These are phyloP conservation scores for Biston betularia DNA, from an alignment of 2,888 invertebrate genomes.

Conservation along the genomic window DNA sequence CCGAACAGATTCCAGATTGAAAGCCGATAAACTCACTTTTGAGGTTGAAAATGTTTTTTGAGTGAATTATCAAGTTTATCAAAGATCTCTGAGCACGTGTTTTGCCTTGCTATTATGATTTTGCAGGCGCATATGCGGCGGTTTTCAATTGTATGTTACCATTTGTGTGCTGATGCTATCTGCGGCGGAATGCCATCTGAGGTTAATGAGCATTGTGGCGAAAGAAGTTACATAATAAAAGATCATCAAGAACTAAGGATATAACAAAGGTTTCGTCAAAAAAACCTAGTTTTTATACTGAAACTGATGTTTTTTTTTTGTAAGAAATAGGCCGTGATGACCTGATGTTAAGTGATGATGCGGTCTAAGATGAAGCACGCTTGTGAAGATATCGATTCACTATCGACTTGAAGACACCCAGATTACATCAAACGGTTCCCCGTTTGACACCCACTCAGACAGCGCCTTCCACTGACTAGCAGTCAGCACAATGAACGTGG, in stretches of 20 bases:
- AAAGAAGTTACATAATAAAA: slow-evolving; percentile 44
- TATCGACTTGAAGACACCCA: no score
- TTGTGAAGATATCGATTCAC: no score
- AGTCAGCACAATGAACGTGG: no score
- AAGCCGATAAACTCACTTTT: slow-evolving; percentile 81
- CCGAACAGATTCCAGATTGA: slow-evolving; percentile 81
- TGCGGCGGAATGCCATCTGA: slow-evolving; percentile 53
- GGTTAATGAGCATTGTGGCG: slow-evolving; percentile 56
- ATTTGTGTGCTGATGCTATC: slow-evolving; percentile 61
- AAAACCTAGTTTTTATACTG: slow-evolving; percentile 5
- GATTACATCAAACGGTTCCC: no score
- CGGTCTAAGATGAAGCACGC: no score
- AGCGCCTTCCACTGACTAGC: no score
- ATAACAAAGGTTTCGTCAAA: slow-evolving; percentile 8
- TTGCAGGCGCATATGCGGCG: slow-evolving; percentile 58
- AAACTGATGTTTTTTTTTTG: slow-evolving; percentile 15
- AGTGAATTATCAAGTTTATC: slow-evolving; percentile 71
- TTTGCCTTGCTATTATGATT: slow-evolving; percentile 73
- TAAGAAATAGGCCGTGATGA: no score
- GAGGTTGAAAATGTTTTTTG: slow-evolving; percentile 73
- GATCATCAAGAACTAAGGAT: slow-evolving; percentile 29
- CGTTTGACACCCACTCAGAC: no score
- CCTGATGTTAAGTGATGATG: no score
- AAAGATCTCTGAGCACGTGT: slow-evolving; percentile 73
- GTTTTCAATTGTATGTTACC: slow-evolving; percentile 68